phyloP scores from a whole-genome alignment of 2,888 invertebrate species.

The Xestobium rufovillosum region DNA sequence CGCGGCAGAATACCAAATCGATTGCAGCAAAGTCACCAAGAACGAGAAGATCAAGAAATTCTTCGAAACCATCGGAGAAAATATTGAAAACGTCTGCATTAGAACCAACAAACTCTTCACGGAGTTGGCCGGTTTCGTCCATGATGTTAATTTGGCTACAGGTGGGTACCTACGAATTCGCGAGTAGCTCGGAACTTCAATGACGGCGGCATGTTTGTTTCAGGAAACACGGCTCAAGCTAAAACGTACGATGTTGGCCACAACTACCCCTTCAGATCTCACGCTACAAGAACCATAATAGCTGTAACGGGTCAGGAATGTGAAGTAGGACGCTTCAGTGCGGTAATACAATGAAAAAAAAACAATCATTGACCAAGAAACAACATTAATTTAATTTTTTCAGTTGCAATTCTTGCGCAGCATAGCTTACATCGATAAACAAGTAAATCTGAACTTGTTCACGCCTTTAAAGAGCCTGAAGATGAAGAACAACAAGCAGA shows the following conservation, averaged over 20 bases:
- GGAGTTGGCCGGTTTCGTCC: constrained; percentile 31
- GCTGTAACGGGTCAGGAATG: constrained; percentile 58
- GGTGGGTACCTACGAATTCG: constrained; percentile 22
- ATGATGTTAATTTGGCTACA: constrained; percentile 33
- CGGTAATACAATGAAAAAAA: constrained; percentile 54
- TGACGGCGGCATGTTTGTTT: background rate
- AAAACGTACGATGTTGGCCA: constrained; percentile 57
- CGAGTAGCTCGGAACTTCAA: background rate
- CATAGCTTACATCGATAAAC: constrained; percentile 47
- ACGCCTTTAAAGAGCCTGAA: constrained; percentile 50
- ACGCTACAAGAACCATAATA: constrained; percentile 67
- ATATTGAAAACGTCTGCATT: constrained; percentile 24
- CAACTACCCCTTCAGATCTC: constrained; percentile 66
- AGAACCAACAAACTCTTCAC: constrained; percentile 31
- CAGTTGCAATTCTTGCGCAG: constrained; percentile 33
- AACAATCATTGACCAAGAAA: background rate
- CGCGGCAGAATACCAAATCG: constrained; percentile 22
- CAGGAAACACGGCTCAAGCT: constrained; percentile 21
- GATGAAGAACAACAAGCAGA: constrained; percentile 49
- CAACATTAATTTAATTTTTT: constrained; percentile 11
- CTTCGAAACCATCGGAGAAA: background rate
- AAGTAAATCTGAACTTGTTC: constrained; percentile 55
- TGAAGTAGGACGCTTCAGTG: constrained; percentile 46
- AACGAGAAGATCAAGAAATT: too few relatives aligned
- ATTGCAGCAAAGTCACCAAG: constrained; percentile 31